These are phyloP conservation scores for Puma concolor DNA, from an alignment of 2,113 vertebrate species.

Conservation along the genomic window DNA sequence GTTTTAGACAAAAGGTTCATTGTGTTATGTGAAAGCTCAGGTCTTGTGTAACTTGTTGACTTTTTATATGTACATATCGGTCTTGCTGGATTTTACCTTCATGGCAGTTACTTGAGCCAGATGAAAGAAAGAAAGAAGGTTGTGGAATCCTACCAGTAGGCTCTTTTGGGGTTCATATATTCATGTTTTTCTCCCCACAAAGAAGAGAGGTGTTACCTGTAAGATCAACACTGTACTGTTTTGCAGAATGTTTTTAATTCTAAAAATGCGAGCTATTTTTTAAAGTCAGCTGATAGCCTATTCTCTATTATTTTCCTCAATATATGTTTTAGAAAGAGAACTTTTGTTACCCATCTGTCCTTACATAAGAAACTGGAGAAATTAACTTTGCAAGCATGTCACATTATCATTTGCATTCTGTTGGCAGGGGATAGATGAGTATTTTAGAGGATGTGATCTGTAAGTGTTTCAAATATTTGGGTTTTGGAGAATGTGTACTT, in stretches of 20 bases:
- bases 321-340: conserved; percentile 65
- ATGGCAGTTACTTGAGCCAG: conserved; percentile 57
- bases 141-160: neutral
- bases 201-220: neutral
- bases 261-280: conserved; percentile 20
- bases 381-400: conserved; percentile 67
- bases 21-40: conserved; percentile 57
- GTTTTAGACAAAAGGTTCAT: conserved; percentile 77
- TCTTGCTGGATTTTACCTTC: conserved; percentile 65
- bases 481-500: conserved; percentile 67
- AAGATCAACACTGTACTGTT: conserved; percentile 8
- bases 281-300: neutral
- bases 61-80: conserved; percentile 73
- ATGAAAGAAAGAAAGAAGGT: conserved; percentile 26
- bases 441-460: conserved; percentile 71
- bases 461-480: conserved; percentile 73
- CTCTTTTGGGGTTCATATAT: neutral
- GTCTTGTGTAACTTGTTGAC: conserved; percentile 75
- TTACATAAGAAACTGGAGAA: conserved; percentile 69
- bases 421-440: conserved; percentile 71
- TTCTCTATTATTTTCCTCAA: conserved; percentile 48
- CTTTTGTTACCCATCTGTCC: conserved; percentile 71
- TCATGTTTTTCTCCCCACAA: neutral
- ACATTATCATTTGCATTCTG: conserved; percentile 68
- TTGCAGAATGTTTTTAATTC: conserved; percentile 44